Evolutionary conservation across 1,140 invertebrate species (phyloP).

Genomic region (Phocides pigmalion): DNA sequence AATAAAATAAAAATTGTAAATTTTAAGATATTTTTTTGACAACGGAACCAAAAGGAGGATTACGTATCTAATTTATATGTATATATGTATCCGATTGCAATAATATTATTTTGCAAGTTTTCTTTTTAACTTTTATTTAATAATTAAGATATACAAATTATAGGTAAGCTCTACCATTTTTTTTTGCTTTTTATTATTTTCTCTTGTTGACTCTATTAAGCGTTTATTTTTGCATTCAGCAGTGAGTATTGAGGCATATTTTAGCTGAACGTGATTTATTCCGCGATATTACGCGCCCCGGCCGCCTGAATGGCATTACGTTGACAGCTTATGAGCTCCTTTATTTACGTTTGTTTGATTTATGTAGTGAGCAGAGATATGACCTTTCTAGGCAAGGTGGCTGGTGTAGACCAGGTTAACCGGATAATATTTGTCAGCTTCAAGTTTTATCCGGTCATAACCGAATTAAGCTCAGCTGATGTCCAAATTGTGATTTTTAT

Average conservation of each 20-base stretch:
- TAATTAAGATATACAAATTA: too few relatives aligned
- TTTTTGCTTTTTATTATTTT: neutral
- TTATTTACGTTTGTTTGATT: slow-evolving; percentile 77
- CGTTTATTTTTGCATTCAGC: slow-evolving; percentile 58
- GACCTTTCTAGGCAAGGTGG: slow-evolving; percentile 36
- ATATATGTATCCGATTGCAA: too few relatives aligned
- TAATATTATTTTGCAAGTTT: too few relatives aligned
- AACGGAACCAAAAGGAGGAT: too few relatives aligned
- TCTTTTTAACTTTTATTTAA: too few relatives aligned
- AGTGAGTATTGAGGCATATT: slow-evolving; percentile 71
- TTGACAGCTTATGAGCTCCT: slow-evolving; percentile 78
- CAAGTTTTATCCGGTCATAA: neutral
- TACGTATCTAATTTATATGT: too few relatives aligned
- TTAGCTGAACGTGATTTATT: slow-evolving; percentile 75
- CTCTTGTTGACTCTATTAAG: slow-evolving; percentile 26
- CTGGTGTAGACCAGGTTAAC: neutral
- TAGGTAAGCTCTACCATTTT: neutral
- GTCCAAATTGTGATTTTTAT: too few relatives aligned
- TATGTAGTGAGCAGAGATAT: slow-evolving; percentile 76
- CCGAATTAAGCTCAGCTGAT: too few relatives aligned
- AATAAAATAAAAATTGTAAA: too few relatives aligned
- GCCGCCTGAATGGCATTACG: slow-evolving; percentile 68
- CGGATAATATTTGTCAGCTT: neutral
- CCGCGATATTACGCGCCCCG: slow-evolving; percentile 72
- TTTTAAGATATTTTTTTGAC: too few relatives aligned